A percentile compares a stretch with the other conserved stretches of the same genome.
phyloP scores from a whole-genome alignment of 1,140 invertebrate species.

The Pomacea maculata region DNA sequence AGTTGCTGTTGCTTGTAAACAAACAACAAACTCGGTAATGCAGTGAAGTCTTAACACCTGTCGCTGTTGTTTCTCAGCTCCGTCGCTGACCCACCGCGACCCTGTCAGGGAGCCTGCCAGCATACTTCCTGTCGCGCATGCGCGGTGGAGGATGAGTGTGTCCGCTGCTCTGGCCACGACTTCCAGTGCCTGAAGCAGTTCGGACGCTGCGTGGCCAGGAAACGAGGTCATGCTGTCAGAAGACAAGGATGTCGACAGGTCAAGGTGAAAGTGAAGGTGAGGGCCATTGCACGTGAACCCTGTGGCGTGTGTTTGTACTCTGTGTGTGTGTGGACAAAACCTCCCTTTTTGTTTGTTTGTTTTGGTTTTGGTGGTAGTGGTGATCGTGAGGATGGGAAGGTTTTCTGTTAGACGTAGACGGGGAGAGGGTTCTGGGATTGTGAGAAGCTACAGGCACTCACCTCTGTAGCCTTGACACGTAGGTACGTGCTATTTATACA shows the following conservation, averaged over 20 bases:
- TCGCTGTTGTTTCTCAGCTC: conserved; percentile 43
- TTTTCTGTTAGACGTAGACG: no score
- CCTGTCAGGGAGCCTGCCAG: conserved; percentile 59
- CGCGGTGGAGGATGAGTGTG: conserved; percentile 46
- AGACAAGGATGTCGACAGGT: not conserved
- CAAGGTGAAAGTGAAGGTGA: not conserved
- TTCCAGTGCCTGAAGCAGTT: conserved; percentile 58
- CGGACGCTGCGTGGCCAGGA: conserved; percentile 53
- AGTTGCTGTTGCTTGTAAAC: no score
- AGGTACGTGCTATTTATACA: no score
- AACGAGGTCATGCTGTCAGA: conserved; percentile 41
- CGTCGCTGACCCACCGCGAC: conserved; percentile 49
- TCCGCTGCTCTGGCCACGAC: conserved; percentile 52
- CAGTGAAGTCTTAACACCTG: not conserved
- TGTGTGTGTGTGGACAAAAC: no score
- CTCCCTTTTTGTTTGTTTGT: no score
- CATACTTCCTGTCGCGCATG: conserved; percentile 63
- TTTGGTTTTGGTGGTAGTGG: no score
- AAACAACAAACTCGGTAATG: not conserved
- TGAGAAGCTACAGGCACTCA: no score
- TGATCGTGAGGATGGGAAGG: no score
- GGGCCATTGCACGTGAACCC: no score
- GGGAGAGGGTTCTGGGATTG: no score
- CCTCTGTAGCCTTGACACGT: no score
- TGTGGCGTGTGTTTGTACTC: no score